Percentiles rank a stretch among this genome's conserved stretches.
phyloP scores from a whole-genome alignment of 2,797 vertebrate genomes.

The Sebastolobus altivelis region DNA sequence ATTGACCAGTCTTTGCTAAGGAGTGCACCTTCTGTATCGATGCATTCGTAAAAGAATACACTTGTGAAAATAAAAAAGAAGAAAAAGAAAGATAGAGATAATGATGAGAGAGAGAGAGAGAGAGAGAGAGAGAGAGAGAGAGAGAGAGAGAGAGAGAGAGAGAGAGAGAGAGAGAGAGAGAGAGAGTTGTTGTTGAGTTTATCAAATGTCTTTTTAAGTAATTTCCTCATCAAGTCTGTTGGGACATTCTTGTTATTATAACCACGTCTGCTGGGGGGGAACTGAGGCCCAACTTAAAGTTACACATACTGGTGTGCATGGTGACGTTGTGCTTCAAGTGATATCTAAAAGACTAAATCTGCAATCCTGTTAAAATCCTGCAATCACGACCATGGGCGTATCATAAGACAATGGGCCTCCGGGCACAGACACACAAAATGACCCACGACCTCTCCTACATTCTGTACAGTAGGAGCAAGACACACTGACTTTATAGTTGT shows the following conservation, averaged over 20 bases:
- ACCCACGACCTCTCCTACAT: too few relatives aligned
- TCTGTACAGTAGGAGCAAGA: too few relatives aligned
- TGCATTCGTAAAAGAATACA: background rate
- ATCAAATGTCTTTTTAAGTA: background rate
- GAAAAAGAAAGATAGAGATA: background rate
- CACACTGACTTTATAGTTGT: too few relatives aligned
- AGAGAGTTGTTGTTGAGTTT: background rate
- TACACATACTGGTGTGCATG: background rate
- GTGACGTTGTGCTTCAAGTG: background rate
- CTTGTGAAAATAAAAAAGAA: background rate
- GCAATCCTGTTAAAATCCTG: background rate
- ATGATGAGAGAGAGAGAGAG: background rate
- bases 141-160: background rate
- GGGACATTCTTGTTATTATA: background rate
- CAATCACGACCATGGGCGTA: background rate
- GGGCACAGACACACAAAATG: too few relatives aligned
- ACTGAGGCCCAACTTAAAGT: background rate
- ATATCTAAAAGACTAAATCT: background rate
- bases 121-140: background rate
- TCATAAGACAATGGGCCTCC: too few relatives aligned
- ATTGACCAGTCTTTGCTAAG: background rate
- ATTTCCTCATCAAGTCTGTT: background rate
- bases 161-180: background rate
- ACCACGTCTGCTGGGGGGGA: background rate
- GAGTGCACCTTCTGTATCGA: background rate